Conservation (phyloP, 2,113 vertebrate genomes). For the Atlantisia rogersi region DNA sequence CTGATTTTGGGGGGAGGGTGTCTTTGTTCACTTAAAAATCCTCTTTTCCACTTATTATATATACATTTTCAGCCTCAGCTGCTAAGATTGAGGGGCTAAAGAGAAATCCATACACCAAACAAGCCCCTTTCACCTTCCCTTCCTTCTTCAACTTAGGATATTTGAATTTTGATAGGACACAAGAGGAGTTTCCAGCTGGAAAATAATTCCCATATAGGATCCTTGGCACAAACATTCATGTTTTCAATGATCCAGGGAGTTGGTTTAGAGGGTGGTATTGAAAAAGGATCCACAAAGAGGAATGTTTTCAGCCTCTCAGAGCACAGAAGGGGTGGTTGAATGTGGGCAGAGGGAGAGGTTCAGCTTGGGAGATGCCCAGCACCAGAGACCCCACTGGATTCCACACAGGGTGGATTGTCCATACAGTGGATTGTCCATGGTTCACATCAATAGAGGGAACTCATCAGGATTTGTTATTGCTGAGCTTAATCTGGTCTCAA, state of each 20-base stretch:
- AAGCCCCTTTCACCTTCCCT: background rate
- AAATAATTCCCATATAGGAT: background rate
- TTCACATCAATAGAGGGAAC: background rate
- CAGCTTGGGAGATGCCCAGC: background rate
- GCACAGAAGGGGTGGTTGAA: background rate
- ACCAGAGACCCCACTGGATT: background rate
- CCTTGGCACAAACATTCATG: background rate
- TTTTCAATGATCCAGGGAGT: background rate
- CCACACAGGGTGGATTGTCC: background rate
- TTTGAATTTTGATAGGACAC: background rate
- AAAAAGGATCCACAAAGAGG: background rate
- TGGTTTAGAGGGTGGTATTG: background rate
- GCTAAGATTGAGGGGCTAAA: background rate
- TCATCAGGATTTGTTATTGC: background rate
- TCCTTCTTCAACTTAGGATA: background rate
- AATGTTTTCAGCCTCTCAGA: background rate
- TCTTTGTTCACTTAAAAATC: background rate
- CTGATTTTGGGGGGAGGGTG: background rate
- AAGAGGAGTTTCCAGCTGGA: background rate
- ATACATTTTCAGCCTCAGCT: background rate
- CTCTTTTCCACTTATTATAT: background rate
- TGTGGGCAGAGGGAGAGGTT: background rate
- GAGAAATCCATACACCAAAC: background rate
- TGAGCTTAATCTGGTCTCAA: background rate
- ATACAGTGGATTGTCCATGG: background rate